Percentiles rank a stretch among this genome's conserved stretches.
Evolutionary conservation across 2,113 vertebrate genomes (phyloP).

Genomic region (Kryptolebias marmoratus): DNA sequence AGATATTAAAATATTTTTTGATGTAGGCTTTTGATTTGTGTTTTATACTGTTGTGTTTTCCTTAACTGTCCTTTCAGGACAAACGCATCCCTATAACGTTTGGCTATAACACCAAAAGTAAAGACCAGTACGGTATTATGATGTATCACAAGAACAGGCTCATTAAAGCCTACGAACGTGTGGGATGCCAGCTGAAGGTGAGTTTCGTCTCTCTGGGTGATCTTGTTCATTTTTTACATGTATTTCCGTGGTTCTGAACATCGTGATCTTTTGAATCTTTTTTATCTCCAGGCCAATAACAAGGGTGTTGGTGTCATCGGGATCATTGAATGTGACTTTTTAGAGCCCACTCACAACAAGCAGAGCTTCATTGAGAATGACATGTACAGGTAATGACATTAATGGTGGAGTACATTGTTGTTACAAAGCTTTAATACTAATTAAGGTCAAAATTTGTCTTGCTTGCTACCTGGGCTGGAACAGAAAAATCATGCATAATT

Average conservation of each 20-base stretch:
- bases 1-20: not conserved
- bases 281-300: conserved; percentile 83
- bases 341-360: conserved; percentile 97
- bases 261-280: not conserved
- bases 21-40: not conserved
- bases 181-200: conserved; percentile 93
- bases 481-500: conserved; percentile 87
- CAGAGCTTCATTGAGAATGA: conserved; percentile 95
- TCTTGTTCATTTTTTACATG: not conserved
- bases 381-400: conserved; percentile 87
- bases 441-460: no score
- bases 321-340: conserved; percentile 92
- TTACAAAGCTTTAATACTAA: no score
- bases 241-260: not conserved
- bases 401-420: no score
- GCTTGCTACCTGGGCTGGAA: not conserved
- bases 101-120: conserved; percentile 95
- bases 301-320: conserved; percentile 94
- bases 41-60: conserved; percentile 13
- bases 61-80: conserved; percentile 60
- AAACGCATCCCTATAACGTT: conserved; percentile 89
- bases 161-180: conserved; percentile 94
- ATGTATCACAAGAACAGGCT: conserved; percentile 97
- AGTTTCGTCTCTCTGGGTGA: conserved; percentile 29
- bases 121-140: conserved; percentile 97